A percentile compares a stretch with the other conserved stretches of the same genome.
Conservation (phyloP, 1,140 invertebrate species). For the Halesus radiatus region DNA sequence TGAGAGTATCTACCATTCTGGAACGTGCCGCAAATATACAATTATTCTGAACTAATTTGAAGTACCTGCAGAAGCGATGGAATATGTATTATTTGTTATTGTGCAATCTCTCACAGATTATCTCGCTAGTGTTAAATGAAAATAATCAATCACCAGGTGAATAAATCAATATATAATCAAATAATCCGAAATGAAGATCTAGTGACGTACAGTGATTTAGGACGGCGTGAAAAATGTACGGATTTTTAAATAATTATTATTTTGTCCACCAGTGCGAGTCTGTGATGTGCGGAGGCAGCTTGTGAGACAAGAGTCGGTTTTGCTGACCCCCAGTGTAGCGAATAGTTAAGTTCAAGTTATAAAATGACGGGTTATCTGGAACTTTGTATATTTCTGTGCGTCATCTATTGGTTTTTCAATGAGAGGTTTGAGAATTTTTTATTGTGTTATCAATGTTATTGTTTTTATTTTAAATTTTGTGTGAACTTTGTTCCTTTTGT, state of each 20-base stretch:
- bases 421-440: conserved; percentile 62
- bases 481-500: background rate
- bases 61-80: no score
- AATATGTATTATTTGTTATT: no score
- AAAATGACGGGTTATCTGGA: conserved; percentile 66
- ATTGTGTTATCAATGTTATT: background rate
- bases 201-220: conserved; percentile 18
- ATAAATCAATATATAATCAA: background rate
- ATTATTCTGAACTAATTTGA: no score
- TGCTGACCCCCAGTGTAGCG: conserved; percentile 25
- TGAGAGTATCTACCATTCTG: no score
- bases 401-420: conserved; percentile 70
- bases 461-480: background rate
- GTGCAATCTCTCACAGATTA: no score
- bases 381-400: conserved; percentile 67
- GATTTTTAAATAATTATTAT: background rate
- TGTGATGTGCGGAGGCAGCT: background rate
- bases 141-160: background rate
- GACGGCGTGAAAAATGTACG: background rate
- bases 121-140: background rate
- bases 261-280: background rate
- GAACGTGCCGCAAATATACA: no score
- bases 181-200: conserved; percentile 3
- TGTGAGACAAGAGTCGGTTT: conserved; percentile 59
- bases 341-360: conserved; percentile 55